phyloP scores from a whole-genome alignment of 2,797 vertebrate genomes.

The Lepidocolaptes lacrymiger region DNA sequence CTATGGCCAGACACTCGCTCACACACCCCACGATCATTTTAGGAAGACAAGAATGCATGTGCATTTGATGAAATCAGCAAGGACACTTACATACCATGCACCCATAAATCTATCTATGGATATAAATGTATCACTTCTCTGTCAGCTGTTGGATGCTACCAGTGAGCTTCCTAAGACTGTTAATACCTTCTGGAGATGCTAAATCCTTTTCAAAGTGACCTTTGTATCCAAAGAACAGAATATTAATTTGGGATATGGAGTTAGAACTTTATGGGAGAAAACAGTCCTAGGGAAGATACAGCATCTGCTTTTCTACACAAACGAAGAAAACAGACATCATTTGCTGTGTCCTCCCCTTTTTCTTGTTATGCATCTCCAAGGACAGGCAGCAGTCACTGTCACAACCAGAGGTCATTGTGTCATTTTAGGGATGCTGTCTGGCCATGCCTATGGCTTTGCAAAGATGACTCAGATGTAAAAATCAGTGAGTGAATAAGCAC shows the following conservation, averaged over 20 bases:
- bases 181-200: neutral
- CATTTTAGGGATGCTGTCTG: neutral
- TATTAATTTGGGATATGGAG: neutral
- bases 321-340: neutral
- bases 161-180: neutral
- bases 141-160: neutral
- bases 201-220: neutral
- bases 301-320: rapidly evolving
- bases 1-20: conserved; percentile 12
- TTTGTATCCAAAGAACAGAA: neutral
- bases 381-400: neutral
- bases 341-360: neutral
- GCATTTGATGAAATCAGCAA: neutral
- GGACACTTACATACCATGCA: rapidly evolving
- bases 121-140: neutral
- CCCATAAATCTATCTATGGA: neutral
- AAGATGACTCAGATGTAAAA: neutral
- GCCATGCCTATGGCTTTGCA: neutral
- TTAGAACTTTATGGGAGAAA: neutral
- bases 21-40: neutral
- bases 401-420: rapidly evolving
- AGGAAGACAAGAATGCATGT: neutral
- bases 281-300: rapidly evolving
- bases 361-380: neutral
- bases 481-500: neutral